Base-by-base conservation (phyloP, 2,113 vertebrate species). In the Anguilla japonica region DNA sequence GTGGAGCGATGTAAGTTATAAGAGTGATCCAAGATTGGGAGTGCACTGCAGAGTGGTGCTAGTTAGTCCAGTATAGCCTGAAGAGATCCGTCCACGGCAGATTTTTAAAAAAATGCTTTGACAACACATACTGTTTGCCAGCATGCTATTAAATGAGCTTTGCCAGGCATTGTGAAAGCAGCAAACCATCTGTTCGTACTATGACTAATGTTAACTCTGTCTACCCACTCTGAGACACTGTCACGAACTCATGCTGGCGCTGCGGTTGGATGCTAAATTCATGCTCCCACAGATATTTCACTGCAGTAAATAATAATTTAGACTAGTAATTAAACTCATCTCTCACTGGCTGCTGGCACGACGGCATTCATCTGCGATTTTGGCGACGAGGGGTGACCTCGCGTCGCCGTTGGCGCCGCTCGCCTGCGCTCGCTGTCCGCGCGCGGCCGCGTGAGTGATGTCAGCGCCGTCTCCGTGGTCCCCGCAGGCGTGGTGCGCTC, bases 401-500 rank as follows among this genome's bases (percentile, higher is more conserved):
- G 14, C 15, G 56, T 18, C 15, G 56, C 22, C 2, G 22, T 67
- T 67, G 60, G 20, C 20, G 18, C 0, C 5, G 14, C 56, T 18
- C 1, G 56, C 18, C 15, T 20, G 2, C 18, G 56, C 18, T 20
- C 8, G 20, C 18, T 1, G 0, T 20, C 60, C 5, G 60, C 60
- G 22, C 3, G 60, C 5, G 60, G 60, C 60, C 4, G 60, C 3
- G 22, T 67, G 60, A 26, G 20, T 26, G 18, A 26, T 20, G 60
- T 67, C 9, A 4, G 18, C 15, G 5, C 0, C 13, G 56, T 5
- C 8, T 20, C 75, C 84, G 89, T 89, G 86, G 63, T n/a, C 41
- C 41, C 18, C 26, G 0, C 89, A 97, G 97, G 97, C 20, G 96
- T 98, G 89, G 96, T 97, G 87, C 94, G 97, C 14, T 96, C 97